These are phyloP conservation scores for Plusia festucae DNA, from an alignment of 2,888 invertebrate species.

Conservation along the genomic window DNA sequence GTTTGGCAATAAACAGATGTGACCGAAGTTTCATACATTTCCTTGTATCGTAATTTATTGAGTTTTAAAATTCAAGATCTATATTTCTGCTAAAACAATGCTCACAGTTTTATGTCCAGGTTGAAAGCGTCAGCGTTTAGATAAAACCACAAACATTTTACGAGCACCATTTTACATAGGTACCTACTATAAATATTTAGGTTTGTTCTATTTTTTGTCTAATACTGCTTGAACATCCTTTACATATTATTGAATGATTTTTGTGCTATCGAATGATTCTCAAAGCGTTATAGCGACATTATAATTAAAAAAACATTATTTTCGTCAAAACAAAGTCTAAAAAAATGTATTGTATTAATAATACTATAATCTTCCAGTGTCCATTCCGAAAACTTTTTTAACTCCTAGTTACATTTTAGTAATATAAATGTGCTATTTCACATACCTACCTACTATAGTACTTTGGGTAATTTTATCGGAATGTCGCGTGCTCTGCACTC, in stretches of 20 bases:
- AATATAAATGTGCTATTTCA: neutral
- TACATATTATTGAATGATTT: no score
- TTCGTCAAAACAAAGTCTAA: no score
- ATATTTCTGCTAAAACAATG: neutral
- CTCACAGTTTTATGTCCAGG: neutral
- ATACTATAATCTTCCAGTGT: neutral
- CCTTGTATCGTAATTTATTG: neutral
- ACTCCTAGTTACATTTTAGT: neutral
- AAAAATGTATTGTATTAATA: neutral
- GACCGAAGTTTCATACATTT: slow-evolving; percentile 11
- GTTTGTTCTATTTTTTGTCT: neutral
- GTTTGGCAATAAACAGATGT: slow-evolving; percentile 26
- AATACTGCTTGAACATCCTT: neutral
- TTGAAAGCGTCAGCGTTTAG: neutral
- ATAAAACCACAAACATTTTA: neutral
- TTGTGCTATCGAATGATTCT: no score
- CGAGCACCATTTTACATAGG: neutral
- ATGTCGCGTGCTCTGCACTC: neutral
- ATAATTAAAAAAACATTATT: no score
- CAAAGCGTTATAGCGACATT: no score
- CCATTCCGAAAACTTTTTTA: neutral
- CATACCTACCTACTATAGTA: neutral
- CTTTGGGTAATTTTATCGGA: neutral
- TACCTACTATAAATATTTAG: neutral
- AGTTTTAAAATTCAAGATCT: neutral